A percentile compares a stretch with the other conserved stretches of the same genome.
These are phyloP conservation scores for Oryctolagus cuniculus DNA, from an alignment of 2,113 vertebrate species.

Conservation along the genomic window mOryCun1.1 NC_091453.1:83712501-83713000, in stretches of 20 bases:
- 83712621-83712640: not conserved
- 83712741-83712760: not conserved
- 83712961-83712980: not conserved
- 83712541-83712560: not conserved
- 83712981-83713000: not conserved
- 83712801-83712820: not conserved
- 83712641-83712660: not conserved
- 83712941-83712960: not conserved
- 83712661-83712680: not conserved
- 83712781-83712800: not conserved
- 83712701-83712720: not conserved
- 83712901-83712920: not conserved
- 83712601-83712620: not conserved
- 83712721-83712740: not conserved
- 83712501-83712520: not conserved
- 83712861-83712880: not conserved
- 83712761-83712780: not conserved
- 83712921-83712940: not conserved
- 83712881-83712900: not conserved
- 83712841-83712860: not conserved
- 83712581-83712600: not conserved
- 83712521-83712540: not conserved
- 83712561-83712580: conserved; percentile 4
- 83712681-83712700: not conserved
- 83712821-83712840: not conserved